phyloP scores from a whole-genome alignment of 2,888 invertebrate genomes.

The Drosophila bunnanda region DNA sequence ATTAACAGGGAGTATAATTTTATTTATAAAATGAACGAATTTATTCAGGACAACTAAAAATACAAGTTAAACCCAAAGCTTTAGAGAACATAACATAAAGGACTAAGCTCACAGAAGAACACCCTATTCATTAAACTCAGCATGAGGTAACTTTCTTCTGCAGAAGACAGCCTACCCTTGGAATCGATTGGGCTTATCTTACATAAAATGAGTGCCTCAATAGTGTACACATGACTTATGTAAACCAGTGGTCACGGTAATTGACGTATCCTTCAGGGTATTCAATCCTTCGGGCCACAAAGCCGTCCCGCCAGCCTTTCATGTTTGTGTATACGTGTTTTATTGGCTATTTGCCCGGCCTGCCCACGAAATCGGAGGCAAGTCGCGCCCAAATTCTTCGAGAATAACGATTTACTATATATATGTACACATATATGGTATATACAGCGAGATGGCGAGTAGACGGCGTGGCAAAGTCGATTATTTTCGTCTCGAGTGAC shows the following conservation, averaged over 20 bases:
- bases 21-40: background rate
- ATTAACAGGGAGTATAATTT: background rate
- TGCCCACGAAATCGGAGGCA: slow-evolving; percentile 65
- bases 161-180: background rate
- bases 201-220: slow-evolving; percentile 7
- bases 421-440: background rate
- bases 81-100: background rate
- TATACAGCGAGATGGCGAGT: slow-evolving; percentile 6
- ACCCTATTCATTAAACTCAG: slow-evolving; percentile 7
- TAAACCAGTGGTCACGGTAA: slow-evolving; percentile 33
- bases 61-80: background rate
- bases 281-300: slow-evolving; percentile 21
- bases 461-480: slow-evolving; percentile 74
- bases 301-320: slow-evolving; percentile 6
- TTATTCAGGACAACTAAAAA: background rate
- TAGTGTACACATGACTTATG: slow-evolving; percentile 21
- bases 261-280: slow-evolving; percentile 31
- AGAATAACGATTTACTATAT: slow-evolving; percentile 11
- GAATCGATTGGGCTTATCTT: slow-evolving; percentile 32
- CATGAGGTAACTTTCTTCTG: slow-evolving; percentile 7
- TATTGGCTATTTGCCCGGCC: slow-evolving; percentile 16
- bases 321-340: slow-evolving; percentile 31
- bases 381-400: slow-evolving; percentile 50
- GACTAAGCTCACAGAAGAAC: background rate
- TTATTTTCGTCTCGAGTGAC: slow-evolving; percentile 79